These are phyloP conservation scores for Scarus forsteni DNA, from an alignment of 2,797 vertebrate species.

Conservation along the genomic window DNA sequence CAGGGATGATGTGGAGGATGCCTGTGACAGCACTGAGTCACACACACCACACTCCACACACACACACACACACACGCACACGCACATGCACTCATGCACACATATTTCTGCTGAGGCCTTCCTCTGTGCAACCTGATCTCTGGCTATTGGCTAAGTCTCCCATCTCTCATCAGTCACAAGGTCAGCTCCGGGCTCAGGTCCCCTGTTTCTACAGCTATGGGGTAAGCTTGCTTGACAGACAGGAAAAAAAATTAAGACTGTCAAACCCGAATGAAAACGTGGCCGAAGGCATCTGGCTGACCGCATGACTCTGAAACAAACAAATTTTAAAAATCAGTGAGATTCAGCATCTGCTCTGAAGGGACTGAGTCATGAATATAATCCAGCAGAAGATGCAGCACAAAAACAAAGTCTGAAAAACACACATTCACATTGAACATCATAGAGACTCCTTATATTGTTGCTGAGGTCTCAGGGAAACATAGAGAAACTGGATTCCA, in stretches of 20 bases:
- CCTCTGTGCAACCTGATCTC: constrained; percentile 79
- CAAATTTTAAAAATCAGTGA: constrained; percentile 29
- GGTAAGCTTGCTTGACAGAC: constrained; percentile 69
- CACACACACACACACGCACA: no score
- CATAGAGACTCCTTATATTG: constrained; percentile 43
- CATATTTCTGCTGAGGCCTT: constrained; percentile 62
- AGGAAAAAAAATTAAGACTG: constrained; percentile 73
- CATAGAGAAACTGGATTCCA: constrained; percentile 30
- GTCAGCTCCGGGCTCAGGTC: constrained; percentile 72
- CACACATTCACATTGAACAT: constrained; percentile 67
- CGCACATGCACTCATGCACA: constrained; percentile 38
- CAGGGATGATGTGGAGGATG: constrained; percentile 68
- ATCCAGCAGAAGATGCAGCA: constrained; percentile 37
- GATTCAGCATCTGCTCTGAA: constrained; percentile 8
- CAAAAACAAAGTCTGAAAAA: constrained; percentile 52
- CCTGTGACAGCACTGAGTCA: constrained; percentile 72
- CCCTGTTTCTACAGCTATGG: constrained; percentile 74
- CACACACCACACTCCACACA: background rate
- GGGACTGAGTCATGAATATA: constrained; percentile 7
- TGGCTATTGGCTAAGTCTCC: constrained; percentile 71
- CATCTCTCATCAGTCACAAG: constrained; percentile 75
- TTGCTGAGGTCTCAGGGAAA: constrained; percentile 53
- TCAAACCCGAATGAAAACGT: constrained; percentile 72
- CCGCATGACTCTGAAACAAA: constrained; percentile 48
- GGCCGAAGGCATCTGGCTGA: constrained; percentile 68